Evolutionary conservation across 2,888 invertebrate species (phyloP), one percentile per base, ranked within the genome.

Genomic region (Harmothoe impar): DNA sequence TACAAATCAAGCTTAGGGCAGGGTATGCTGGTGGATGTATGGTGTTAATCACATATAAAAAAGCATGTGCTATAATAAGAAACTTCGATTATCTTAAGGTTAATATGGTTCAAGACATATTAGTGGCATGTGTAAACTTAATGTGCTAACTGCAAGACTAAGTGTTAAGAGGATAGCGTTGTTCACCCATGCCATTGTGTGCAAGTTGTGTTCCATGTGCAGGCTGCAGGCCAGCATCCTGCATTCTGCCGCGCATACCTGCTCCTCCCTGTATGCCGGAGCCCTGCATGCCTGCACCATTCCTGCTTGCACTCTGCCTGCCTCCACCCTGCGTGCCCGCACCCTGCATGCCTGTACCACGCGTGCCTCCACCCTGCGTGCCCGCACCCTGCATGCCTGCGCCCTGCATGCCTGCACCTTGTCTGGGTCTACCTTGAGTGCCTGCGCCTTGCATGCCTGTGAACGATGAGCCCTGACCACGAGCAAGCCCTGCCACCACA

Each of bases 111-210:
- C 10, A 62, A 15, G 62, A 5, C 62, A 62, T n/a, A 3, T 62
- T 62, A 20, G 15, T 20, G 1, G 62, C 20, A 62, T 5, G 43
- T 43, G 43, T 7, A 43, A 43, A n/a, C 3, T 43, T 10, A 43
- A 43, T 7, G 10, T 43, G 10, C 43, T 7, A 43, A 43, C 5
- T 43, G 43, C 43, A 43, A 43, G 43, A 10, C 3, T 43, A 43
- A 43, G 43, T 43, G 43, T 43, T 43, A 43, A 10, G 10, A 43
- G 3, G 43, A 43, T n/a, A 62, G 62, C 20, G n/a, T 3, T 20
- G 62, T 62, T 62, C 62, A 62, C 62, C 62, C 62, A 62, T 62
- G 62, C 62, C 62, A 62, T 20, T 62, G 20, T n/a, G 62, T 62
- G 62, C 3, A 20, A n/a, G 62, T 20, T 62, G 23, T 20, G 62